A percentile compares a stretch with the other conserved stretches of the same genome.
phyloP scores from a whole-genome alignment of 2,797 vertebrate genomes.

The Eulemur mongoz region DNA sequence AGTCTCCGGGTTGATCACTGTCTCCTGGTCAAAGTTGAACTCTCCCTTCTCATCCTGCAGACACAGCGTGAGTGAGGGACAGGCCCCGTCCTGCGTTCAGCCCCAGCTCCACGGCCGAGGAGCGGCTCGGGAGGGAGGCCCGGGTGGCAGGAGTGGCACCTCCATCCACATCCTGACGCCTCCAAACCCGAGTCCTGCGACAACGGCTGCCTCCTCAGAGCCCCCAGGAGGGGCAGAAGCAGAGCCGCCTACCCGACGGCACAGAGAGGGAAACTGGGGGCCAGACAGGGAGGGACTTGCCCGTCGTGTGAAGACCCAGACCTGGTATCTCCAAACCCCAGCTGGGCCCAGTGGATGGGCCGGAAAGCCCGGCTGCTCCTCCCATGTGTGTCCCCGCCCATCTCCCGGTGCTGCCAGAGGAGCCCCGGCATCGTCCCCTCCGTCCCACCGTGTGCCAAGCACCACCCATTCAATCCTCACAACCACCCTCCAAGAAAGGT shows the following conservation, averaged over 20 bases:
- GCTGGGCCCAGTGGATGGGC: not conserved
- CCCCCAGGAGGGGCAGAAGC: not conserved
- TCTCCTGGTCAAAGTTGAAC: constrained; percentile 92
- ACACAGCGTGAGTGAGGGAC: not conserved
- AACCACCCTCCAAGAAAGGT: not conserved
- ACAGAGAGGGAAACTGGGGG: not conserved
- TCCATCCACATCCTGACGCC: rapidly evolving
- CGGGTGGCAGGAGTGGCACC: not conserved
- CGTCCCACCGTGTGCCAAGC: rapidly evolving
- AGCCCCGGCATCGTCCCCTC: not conserved
- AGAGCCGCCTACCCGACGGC: not conserved
- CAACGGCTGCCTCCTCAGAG: not conserved
- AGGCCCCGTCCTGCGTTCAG: not conserved
- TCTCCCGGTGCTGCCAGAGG: not conserved
- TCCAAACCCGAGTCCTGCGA: not conserved
- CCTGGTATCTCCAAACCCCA: not conserved
- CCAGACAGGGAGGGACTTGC: not conserved
- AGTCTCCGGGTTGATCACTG: constrained; percentile 92
- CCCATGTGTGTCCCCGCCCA: rapidly evolving
- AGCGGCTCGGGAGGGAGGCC: not conserved
- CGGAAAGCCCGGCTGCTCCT: not conserved
- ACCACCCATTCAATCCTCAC: not conserved
- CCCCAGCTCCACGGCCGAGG: rapidly evolving
- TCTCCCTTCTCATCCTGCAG: constrained; percentile 90
- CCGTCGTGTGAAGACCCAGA: not conserved